Conservation (phyloP, 2,888 invertebrate genomes). For the Falcaria lacertinaria region DNA sequence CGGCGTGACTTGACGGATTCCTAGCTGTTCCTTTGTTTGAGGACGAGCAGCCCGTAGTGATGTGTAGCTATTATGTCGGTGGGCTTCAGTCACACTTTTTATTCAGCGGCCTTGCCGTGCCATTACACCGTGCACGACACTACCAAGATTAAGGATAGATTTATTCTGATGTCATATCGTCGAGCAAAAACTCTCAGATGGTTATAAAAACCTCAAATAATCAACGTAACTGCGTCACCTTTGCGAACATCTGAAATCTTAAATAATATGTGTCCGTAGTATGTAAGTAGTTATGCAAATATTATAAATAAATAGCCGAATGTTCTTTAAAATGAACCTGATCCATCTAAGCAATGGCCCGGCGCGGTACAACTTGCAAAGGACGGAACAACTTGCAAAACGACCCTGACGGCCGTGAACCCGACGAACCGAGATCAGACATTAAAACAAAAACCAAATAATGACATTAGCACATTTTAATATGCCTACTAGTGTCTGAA, state of each 20-base stretch:
- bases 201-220: neutral
- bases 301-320: neutral
- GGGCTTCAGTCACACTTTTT: constrained; percentile 14
- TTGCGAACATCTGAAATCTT: no score
- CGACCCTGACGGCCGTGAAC: neutral
- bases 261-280: neutral
- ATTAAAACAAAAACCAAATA: neutral
- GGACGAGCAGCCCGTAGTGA: constrained; percentile 42
- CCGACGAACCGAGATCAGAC: neutral
- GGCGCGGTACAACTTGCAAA: neutral
- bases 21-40: constrained; percentile 58
- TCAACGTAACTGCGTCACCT: neutral
- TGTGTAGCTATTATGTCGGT: constrained; percentile 28
- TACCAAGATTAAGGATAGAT: constrained; percentile 11
- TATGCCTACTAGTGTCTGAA: neutral
- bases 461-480: neutral
- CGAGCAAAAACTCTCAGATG: neutral
- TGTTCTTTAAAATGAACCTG: neutral
- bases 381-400: neutral
- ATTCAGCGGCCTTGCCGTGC: constrained; percentile 17
- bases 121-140: constrained; percentile 21
- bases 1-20: constrained; percentile 73
- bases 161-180: neutral
- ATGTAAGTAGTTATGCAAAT: neutral
- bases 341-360: neutral